Percentiles rank a stretch among this genome's conserved stretches.
These are phyloP conservation scores for Phenganax stokvisi DNA, from an alignment of 92 coral and sea anemone species.

Conservation along the genomic window DNA sequence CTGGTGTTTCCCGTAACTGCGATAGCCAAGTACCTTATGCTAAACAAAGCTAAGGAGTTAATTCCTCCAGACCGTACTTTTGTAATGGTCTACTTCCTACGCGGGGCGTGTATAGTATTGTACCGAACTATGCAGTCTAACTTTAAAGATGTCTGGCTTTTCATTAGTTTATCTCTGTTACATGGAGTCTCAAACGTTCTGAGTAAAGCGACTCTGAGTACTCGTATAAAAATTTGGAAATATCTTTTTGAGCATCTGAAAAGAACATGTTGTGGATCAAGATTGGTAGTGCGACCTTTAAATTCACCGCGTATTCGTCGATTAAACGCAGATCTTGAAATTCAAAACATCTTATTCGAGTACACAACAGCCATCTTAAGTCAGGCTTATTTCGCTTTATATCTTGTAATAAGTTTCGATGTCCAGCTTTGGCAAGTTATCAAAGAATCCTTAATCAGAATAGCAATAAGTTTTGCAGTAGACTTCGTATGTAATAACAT, in stretches of 20 bases:
- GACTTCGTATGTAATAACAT: too few species aligned
- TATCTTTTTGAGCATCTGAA: constrained; percentile 24
- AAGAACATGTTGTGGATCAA: constrained; percentile 34
- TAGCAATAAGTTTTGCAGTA: too few species aligned
- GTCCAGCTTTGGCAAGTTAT: too few species aligned
- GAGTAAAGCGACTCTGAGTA: constrained; percentile 54
- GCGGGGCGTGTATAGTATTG: constrained; percentile 44
- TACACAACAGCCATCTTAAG: constrained; percentile 22
- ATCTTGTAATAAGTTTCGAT: too few species aligned
- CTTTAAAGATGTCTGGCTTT: constrained; percentile 42
- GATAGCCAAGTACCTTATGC: not conserved
- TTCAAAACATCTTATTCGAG: constrained; percentile 63
- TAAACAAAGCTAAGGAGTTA: constrained; percentile 41
- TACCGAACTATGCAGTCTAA: constrained; percentile 64
- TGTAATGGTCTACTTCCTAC: constrained; percentile 41
- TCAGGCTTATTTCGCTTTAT: too few species aligned
- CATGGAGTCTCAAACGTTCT: constrained; percentile 57
- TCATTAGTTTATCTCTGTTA: constrained; percentile 51
- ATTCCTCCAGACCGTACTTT: constrained; percentile 50
- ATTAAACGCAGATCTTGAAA: constrained; percentile 69
- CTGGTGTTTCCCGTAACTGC: constrained; percentile 18
- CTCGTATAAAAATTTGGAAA: constrained; percentile 51
- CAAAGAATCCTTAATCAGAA: too few species aligned
- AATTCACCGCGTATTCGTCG: constrained; percentile 67
- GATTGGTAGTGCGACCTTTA: constrained; percentile 26